Percentiles rank a stretch among this genome's conserved stretches.
phyloP scores from a whole-genome alignment of 2,888 invertebrate genomes.

The Xylota sylvarum region DNA sequence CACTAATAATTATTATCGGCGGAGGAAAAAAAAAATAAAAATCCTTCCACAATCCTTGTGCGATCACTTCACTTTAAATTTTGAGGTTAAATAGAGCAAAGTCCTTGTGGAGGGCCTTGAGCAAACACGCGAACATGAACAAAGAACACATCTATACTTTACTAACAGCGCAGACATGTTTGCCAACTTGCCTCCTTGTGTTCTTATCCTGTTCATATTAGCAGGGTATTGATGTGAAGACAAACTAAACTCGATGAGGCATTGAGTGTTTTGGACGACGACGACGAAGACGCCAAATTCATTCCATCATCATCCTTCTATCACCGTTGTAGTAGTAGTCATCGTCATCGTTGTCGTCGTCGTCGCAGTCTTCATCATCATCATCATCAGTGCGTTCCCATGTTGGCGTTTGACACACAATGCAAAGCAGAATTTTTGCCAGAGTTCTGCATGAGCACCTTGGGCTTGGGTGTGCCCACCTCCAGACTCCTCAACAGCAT shows the following conservation, averaged over 20 bases:
- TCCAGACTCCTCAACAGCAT: constrained; percentile 2
- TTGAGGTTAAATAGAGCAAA: constrained; percentile 75
- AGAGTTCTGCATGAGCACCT: constrained; percentile 52
- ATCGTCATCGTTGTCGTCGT: constrained; percentile 17
- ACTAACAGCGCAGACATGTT: constrained; percentile 47
- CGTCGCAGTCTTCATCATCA: constrained; percentile 5
- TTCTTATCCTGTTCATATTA: constrained; percentile 70
- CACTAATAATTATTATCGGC: constrained; percentile 70
- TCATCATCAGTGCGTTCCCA: constrained; percentile 37
- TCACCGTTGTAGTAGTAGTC: constrained; percentile 21
- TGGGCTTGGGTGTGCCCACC: constrained; percentile 37
- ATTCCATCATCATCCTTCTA: constrained; percentile 33
- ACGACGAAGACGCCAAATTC: constrained; percentile 57
- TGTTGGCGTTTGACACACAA: constrained; percentile 68
- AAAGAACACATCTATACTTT: constrained; percentile 7
- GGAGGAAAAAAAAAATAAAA: constrained; percentile 3
- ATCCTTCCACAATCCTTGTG: constrained; percentile 53
- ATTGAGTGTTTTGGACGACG: constrained; percentile 63
- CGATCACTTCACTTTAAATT: constrained; percentile 64
- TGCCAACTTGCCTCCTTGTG: constrained; percentile 55
- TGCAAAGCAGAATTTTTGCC: constrained; percentile 47
- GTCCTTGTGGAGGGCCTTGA: constrained; percentile 32
- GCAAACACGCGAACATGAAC: constrained; percentile 43
- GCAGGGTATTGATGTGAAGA: constrained; percentile 70
- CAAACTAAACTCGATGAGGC: constrained; percentile 72